Evolutionary conservation across 2,888 invertebrate genomes (phyloP).

Genomic region (Imbricaverruca yamaguchii): DNA sequence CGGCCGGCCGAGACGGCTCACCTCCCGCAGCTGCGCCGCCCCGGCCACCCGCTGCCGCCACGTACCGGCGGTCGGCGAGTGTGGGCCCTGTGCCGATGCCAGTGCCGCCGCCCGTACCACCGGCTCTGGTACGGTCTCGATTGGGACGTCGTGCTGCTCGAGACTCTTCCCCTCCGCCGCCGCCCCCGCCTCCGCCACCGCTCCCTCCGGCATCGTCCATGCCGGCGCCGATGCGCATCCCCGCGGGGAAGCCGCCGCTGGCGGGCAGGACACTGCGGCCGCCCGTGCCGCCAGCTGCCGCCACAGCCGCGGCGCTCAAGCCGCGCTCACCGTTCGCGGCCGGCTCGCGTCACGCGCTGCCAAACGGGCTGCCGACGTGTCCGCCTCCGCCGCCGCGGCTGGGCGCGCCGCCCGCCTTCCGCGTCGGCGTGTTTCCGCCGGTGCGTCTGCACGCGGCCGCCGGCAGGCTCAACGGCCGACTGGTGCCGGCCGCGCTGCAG

Average conservation of each 20-base stretch:
- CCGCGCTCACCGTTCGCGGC: constrained; percentile 9
- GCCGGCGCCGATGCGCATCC: too few species aligned
- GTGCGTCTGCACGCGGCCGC: constrained; percentile 16
- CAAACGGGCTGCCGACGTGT: constrained; percentile 22
- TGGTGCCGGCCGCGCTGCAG: neutral
- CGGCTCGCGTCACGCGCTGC: constrained; percentile 20
- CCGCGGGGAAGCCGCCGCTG: neutral
- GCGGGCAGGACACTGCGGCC: neutral
- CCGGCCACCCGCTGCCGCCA: neutral
- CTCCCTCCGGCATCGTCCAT: neutral
- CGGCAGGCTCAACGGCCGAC: neutral
- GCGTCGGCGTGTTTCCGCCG: neutral
- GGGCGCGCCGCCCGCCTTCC: constrained; percentile 8
- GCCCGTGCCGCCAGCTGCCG: neutral
- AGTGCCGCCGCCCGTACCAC: neutral
- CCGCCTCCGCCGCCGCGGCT: constrained; percentile 23
- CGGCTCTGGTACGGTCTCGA: neutral
- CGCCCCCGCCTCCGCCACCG: neutral
- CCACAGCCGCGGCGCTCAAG: neutral
- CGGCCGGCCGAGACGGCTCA: neutral
- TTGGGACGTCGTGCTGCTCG: neutral
- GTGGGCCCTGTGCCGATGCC: neutral
- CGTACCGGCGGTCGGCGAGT: neutral
- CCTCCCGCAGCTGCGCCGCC: neutral
- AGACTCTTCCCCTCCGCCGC: neutral